phyloP scores from a whole-genome alignment of 2,888 invertebrate genomes.

The Phyllotreta cruciferae region DNA sequence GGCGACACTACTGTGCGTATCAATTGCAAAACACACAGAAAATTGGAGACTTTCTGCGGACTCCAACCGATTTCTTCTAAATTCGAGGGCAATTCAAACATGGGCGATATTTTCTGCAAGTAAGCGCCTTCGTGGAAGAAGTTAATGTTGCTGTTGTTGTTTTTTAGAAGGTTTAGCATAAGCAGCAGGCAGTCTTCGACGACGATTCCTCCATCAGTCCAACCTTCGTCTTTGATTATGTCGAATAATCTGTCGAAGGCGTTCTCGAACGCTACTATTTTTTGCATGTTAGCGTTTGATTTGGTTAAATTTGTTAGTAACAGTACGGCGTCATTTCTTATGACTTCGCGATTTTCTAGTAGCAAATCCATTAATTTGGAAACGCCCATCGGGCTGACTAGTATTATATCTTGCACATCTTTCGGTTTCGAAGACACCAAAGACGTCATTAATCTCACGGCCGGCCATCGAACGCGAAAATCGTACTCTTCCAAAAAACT shows the following conservation, averaged over 20 bases:
- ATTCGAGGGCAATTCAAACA: slow-evolving; percentile 81
- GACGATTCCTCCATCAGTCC: slow-evolving; percentile 93
- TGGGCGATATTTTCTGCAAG: slow-evolving; percentile 87
- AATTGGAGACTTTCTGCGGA: slow-evolving; percentile 92
- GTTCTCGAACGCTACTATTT: slow-evolving; percentile 99
- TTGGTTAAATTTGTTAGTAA: slow-evolving; percentile 91
- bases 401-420: slow-evolving; percentile 85
- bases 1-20: slow-evolving; percentile 93
- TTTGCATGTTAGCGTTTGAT: slow-evolving; percentile 96
- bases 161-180: slow-evolving; percentile 90
- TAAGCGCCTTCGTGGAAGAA: slow-evolving; percentile 98
- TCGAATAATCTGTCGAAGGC: slow-evolving; percentile 95
- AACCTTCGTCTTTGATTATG: slow-evolving; percentile 75
- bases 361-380: slow-evolving; percentile 97
- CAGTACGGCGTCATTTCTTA: slow-evolving; percentile 92
- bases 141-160: slow-evolving; percentile 97
- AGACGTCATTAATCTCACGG: slow-evolving; percentile 88
- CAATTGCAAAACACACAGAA: slow-evolving; percentile 90
- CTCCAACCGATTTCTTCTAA: slow-evolving; percentile 83
- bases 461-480: slow-evolving; percentile 89
- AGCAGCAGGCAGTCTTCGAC: slow-evolving; percentile 96
- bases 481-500: slow-evolving; percentile 93
- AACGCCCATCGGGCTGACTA: slow-evolving; percentile 95
- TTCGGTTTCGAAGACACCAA: slow-evolving; percentile 85
- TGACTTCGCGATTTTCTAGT: slow-evolving; percentile 91